Conservation (phyloP, 2,797 vertebrate species). For the Pangasius mekongensis region DNA sequence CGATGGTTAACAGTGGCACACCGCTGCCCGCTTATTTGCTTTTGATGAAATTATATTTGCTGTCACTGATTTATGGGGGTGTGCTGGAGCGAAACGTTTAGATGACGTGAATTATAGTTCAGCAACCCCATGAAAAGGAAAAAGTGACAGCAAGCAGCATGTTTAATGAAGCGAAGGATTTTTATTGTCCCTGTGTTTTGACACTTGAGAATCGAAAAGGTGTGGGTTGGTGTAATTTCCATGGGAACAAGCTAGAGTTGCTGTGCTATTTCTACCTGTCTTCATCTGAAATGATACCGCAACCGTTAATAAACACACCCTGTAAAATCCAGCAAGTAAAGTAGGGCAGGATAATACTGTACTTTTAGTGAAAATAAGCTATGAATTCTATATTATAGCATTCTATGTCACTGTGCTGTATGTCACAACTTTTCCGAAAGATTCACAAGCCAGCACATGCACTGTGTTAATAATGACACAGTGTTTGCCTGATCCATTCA, state of each 20-base stretch:
- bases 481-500: background rate
- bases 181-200: constrained; percentile 51
- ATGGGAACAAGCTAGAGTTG: constrained; percentile 43
- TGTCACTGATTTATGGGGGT: constrained; percentile 39
- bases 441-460: background rate
- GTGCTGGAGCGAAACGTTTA: constrained; percentile 41
- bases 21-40: constrained; percentile 49
- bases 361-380: too few species aligned
- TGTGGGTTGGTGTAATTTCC: constrained; percentile 50
- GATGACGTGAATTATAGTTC: constrained; percentile 54
- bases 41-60: constrained; percentile 52
- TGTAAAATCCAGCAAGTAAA: constrained; percentile 6
- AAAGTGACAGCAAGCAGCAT: constrained; percentile 34
- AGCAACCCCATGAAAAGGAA: constrained; percentile 33
- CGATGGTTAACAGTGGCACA: constrained; percentile 25
- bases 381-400: background rate
- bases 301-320: background rate
- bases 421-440: background rate
- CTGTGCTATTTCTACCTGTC: constrained; percentile 9
- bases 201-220: constrained; percentile 49
- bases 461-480: background rate
- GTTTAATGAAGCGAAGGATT: constrained; percentile 50
- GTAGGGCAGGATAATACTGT: background rate
- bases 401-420: background rate
- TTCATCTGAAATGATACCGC: background rate